Evolutionary conservation across 1,140 invertebrate species (phyloP), one percentile per base, ranked within the genome.

Genomic region (Delia radicum): DNA sequence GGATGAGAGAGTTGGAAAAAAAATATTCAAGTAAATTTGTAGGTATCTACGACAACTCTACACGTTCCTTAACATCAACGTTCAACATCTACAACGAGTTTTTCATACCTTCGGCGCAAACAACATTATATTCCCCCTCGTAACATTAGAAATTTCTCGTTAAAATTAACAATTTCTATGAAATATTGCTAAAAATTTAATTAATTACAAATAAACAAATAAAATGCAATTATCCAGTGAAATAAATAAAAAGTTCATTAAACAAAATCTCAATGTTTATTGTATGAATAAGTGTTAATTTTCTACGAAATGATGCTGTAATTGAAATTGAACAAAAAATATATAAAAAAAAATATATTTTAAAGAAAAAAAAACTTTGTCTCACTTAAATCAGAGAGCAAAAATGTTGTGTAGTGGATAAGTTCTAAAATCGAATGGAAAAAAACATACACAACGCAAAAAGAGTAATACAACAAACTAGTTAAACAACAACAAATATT

Each of bases 41-140:
- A 69, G 65, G 65, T 69, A 69, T 69, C 29, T 33, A 69, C 65
- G 29, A 69, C 65, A 15, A 67, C 65, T 69, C 65, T 69, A 33
- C 65, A 69, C 65, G 65, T 69, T 69, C 65, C 65, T 69, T 69
- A 69, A 69, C 65, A 69, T 69, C 65, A 69, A 37, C 65, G 65
- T 69, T 69, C 31, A 69, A 28, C 65, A 69, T 69, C 65, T 69
- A 69, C 65, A 69, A 69, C 65, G 29, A 69, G 65, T 69, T 69
- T 69, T 69, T 69, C 65, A 31, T 69, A 69, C 65, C 65, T 69
- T 69, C 65, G 65, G 65, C 65, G 65, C 65, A 69, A 69, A 33
- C 65, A 69, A 69, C 65, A 69, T 69, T 69, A 69, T 69, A 69
- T 24, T 69, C 29, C 65, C 65, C 65, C 65, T 69, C 65, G 65